A percentile compares a stretch with the other conserved stretches of the same genome.
Evolutionary conservation across 2,888 invertebrate species (phyloP).

Genomic region (Globia sparganii): DNA sequence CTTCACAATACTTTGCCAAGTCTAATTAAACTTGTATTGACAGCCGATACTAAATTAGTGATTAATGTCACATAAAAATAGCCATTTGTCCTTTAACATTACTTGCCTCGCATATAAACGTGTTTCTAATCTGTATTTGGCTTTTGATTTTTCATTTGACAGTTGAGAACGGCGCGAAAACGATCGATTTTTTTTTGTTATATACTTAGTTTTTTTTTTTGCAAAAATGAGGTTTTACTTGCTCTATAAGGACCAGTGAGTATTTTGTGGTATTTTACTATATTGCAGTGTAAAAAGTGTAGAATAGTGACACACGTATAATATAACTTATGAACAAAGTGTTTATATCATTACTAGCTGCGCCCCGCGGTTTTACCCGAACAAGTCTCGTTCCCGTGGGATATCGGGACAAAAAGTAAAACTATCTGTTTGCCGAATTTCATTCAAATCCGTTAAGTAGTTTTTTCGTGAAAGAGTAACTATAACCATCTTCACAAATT

Average conservation of each 20-base stretch:
- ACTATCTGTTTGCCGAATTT: no score
- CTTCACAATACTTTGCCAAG: conserved; percentile 46
- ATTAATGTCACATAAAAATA: conserved; percentile 43
- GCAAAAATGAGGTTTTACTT: conserved; percentile 81
- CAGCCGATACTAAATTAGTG: conserved; percentile 25
- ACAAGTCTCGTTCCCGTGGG: no score
- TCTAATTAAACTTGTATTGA: conserved; percentile 52
- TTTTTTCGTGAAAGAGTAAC: no score
- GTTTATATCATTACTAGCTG: neutral
- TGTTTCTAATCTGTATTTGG: conserved; percentile 51
- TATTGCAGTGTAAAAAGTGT: neutral
- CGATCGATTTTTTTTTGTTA: conserved; percentile 64
- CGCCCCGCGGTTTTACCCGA: neutral
- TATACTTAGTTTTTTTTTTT: conserved; percentile 2
- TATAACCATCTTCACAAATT: no score
- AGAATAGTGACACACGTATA: neutral
- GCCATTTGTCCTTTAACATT: conserved; percentile 45
- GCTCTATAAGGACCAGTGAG: conserved; percentile 85
- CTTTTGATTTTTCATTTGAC: conserved; percentile 69
- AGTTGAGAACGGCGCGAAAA: conserved; percentile 67
- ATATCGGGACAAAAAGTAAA: no score
- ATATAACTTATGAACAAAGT: neutral
- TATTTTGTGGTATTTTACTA: conserved; percentile 49
- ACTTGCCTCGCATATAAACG: conserved; percentile 28
- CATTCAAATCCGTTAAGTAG: no score